phyloP scores from a whole-genome alignment of 2,888 invertebrate species.

The Drosophila mimica region DNA sequence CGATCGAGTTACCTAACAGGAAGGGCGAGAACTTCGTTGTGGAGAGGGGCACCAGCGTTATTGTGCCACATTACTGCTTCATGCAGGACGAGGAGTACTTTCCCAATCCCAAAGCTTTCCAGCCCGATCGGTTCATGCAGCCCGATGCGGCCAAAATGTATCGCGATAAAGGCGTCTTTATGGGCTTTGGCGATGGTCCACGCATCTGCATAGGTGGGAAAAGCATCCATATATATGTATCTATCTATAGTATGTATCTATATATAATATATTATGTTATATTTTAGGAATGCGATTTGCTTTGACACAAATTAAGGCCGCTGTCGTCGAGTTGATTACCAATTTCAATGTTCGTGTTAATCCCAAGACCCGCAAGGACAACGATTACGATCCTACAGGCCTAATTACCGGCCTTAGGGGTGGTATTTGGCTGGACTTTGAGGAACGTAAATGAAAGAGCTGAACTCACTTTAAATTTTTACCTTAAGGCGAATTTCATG shows the following conservation, averaged over 20 bases:
- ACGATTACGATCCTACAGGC: conserved; percentile 68
- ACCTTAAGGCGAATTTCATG: neutral
- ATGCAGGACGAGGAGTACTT: conserved; percentile 79
- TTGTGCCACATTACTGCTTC: conserved; percentile 73
- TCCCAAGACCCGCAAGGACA: conserved; percentile 80
- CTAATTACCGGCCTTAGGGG: conserved; percentile 73
- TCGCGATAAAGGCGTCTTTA: conserved; percentile 77
- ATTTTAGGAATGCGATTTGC: conserved; percentile 83
- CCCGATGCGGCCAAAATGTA: conserved; percentile 77
- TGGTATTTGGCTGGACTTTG: conserved; percentile 80
- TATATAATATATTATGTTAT: neutral
- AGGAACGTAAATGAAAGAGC: conserved; percentile 41
- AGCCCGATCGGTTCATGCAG: conserved; percentile 81
- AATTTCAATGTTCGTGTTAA: conserved; percentile 82
- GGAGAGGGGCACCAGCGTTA: conserved; percentile 61
- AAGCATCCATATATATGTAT: too few species aligned
- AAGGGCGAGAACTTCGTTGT: conserved; percentile 70
- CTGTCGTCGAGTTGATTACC: conserved; percentile 77
- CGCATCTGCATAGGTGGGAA: conserved; percentile 80
- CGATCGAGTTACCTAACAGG: conserved; percentile 65
- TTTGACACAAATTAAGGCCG: conserved; percentile 80
- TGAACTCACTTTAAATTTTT: neutral
- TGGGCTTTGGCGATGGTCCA: conserved; percentile 83
- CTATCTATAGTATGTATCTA: neutral
- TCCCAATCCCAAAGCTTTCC: conserved; percentile 71